These are phyloP conservation scores for Melipona bicolor DNA, from an alignment of 2,888 invertebrate species.

Conservation along the genomic window DNA sequence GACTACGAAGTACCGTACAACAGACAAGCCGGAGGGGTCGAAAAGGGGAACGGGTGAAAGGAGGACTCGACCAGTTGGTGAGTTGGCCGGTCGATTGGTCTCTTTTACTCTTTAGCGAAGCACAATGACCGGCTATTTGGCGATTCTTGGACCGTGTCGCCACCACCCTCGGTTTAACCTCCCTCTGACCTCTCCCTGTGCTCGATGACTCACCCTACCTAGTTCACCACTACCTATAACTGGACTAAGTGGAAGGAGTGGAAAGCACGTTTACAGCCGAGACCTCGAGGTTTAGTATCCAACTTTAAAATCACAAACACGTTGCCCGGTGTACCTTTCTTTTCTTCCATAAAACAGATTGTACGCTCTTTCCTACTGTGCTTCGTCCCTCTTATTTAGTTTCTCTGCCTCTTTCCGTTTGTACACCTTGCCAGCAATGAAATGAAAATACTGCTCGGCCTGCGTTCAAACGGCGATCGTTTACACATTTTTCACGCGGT, in stretches of 20 bases:
- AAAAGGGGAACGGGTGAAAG: slow-evolving; percentile 7
- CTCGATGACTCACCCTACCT: slow-evolving; percentile 34
- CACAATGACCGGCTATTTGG: slow-evolving; percentile 70
- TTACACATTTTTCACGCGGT: no score
- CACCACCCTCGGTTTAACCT: slow-evolving; percentile 31
- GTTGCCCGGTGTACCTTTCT: not conserved
- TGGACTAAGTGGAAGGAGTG: slow-evolving; percentile 27
- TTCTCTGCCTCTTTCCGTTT: no score
- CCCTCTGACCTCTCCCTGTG: slow-evolving; percentile 34
- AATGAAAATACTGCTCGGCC: no score
- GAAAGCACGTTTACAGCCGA: slow-evolving; percentile 43
- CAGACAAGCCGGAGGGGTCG: slow-evolving; percentile 23
- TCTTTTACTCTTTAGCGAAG: slow-evolving; percentile 65
- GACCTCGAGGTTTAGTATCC: slow-evolving; percentile 5
- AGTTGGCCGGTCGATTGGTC: slow-evolving; percentile 32
- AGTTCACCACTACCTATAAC: slow-evolving; percentile 27
- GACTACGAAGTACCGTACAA: slow-evolving; percentile 66
- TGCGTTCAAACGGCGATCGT: no score
- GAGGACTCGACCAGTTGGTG: slow-evolving; percentile 18
- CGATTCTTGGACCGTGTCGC: slow-evolving; percentile 54
- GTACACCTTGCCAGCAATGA: no score
- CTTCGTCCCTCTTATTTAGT: not conserved
- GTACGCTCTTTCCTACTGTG: not conserved
- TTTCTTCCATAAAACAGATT: slow-evolving; percentile 3
- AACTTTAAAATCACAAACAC: slow-evolving; percentile 21